Evolutionary conservation across 2,797 vertebrate species (phyloP), one percentile per base, ranked within the genome.

Genomic region (Gouania willdenowi): DNA sequence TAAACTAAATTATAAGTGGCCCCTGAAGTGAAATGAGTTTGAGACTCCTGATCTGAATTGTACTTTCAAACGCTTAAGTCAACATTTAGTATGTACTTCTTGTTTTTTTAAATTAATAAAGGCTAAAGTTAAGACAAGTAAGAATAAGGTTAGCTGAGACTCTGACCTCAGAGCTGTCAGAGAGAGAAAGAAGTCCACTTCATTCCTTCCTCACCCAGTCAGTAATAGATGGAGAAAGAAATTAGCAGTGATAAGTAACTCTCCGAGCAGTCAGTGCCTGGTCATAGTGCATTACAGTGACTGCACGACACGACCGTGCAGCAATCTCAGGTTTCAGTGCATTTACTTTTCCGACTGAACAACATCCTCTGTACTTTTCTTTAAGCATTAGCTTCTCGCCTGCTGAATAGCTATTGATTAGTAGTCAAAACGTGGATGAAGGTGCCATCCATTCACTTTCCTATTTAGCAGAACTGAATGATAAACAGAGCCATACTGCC

Each of bases 371-470:
- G 27, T 44, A 12, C 48, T 39, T 34, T 46, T 27, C 12, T 47
- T 58, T 36, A 31, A 49, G 41, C 57, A 33, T 39, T 17, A 31
- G 44, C 35, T 55, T n/a, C 33, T 42, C 45, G 65, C 41, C 33
- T 46, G 46, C 44, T 59, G 59, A 67, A 79, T 40, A 52, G 51
- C 31, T 67, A 76, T 75, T 59, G 69, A 80, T 75, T 50, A 62
- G 53, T 40, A 36, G 42, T 67, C 49, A 41, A 38, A 26, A 46
- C 6, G 23, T 8, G 21, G 36, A 14, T 12, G 37, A 47, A 54
- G 47, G 26, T 43, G 23, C 53, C 23, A 9, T 71, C 36, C 20
- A 3, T 46, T 44, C 47, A 49, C 28, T 13, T 20, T 31, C 34
- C 36, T 39, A 9, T 35, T 62, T 25, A 15, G 27, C 30, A 12